A percentile compares a stretch with the other conserved stretches of the same genome.
Evolutionary conservation across 2,797 vertebrate species (phyloP).

Genomic region (Leptatherina wallacei): DNA sequence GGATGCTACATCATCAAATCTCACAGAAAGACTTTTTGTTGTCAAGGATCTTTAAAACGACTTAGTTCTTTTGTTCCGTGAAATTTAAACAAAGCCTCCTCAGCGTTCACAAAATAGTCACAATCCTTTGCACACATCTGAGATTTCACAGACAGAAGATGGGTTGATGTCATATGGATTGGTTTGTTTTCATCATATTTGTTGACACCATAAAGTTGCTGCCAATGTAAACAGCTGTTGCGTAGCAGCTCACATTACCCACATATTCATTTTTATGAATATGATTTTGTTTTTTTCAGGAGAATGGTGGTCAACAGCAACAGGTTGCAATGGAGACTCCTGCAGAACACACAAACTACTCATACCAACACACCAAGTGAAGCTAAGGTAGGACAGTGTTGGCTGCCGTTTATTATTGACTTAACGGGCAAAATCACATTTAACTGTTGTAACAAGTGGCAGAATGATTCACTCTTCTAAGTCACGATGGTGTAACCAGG

Average conservation of each 20-base stretch:
- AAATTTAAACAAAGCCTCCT: no score
- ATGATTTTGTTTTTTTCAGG: constrained; percentile 68
- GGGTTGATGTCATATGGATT: no score
- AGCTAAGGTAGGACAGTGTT: constrained; percentile 70
- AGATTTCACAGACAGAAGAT: no score
- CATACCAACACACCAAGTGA: constrained; percentile 96
- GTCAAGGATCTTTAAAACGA: no score
- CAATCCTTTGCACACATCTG: no score
- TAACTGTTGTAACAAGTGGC: not conserved
- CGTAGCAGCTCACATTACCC: no score
- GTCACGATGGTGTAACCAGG: not conserved
- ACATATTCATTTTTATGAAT: not conserved
- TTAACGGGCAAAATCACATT: not conserved
- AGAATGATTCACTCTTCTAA: not conserved
- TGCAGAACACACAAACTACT: constrained; percentile 90
- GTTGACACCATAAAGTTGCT: not conserved
- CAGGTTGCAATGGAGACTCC: constrained; percentile 89
- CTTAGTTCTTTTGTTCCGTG: no score
- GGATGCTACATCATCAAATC: no score
- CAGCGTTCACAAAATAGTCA: no score
- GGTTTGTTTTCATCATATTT: no score
- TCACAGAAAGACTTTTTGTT: no score
- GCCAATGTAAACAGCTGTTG: no score
- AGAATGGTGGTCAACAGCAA: constrained; percentile 89
- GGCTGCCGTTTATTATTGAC: not conserved